Percentiles rank a stretch among this genome's conserved stretches.
Conservation (phyloP, 1,140 invertebrate species). For the Drosophila ironensis region DNA sequence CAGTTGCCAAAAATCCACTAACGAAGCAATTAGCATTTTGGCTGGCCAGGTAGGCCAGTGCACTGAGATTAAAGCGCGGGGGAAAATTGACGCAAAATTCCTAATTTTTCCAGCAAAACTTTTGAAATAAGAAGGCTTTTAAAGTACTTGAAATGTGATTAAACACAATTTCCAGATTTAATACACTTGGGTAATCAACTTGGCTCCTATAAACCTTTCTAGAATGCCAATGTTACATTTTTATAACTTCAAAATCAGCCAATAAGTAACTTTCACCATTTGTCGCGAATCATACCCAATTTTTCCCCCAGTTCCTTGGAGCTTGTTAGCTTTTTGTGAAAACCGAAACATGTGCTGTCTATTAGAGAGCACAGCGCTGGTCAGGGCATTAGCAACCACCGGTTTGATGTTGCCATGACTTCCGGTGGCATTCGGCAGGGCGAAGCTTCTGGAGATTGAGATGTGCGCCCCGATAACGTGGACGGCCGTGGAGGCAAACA, state of each 20-base stretch:
- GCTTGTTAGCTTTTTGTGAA: not conserved
- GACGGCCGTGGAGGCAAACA: slow-evolving; percentile 22
- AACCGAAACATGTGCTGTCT: not conserved
- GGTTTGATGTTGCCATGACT: not conserved
- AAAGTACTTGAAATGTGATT: too few species aligned
- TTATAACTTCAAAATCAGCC: too few species aligned
- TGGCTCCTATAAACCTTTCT: too few species aligned
- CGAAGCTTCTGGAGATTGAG: too few species aligned
- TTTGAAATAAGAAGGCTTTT: too few species aligned
- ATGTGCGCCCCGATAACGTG: not conserved
- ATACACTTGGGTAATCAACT: too few species aligned
- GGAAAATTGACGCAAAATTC: too few species aligned
- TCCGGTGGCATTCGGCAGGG: too few species aligned
- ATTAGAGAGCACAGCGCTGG: not conserved
- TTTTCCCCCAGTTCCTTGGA: not conserved
- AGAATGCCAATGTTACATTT: too few species aligned
- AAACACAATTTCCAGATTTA: too few species aligned
- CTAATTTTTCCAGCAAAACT: too few species aligned
- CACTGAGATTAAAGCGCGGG: not conserved
- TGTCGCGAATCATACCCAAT: not conserved
- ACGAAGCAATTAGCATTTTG: slow-evolving; percentile 67
- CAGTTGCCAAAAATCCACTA: slow-evolving; percentile 53
- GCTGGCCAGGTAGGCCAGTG: slow-evolving; percentile 14
- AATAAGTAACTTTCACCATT: too few species aligned
- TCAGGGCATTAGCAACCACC: slow-evolving; percentile 3